A percentile compares a stretch with the other conserved stretches of the same genome.
These are phyloP conservation scores for Pipistrellus pipistrellus DNA, from an alignment of 2,797 vertebrate genomes.

Conservation along the genomic window DNA sequence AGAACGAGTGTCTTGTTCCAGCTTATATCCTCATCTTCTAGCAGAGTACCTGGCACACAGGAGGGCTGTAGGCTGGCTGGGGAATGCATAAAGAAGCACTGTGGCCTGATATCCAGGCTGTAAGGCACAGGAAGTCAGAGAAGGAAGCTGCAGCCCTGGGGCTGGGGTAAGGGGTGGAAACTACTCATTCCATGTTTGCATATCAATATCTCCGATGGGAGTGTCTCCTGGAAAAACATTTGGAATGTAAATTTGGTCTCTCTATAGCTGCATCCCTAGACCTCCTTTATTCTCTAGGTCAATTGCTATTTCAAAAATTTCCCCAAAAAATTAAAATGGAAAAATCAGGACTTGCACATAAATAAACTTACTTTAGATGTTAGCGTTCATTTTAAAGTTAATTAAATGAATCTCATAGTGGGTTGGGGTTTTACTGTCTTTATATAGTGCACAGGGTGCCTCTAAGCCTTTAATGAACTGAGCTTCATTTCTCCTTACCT, in stretches of 20 bases:
- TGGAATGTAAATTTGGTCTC: not conserved
- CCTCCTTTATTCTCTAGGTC: not conserved
- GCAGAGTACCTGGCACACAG: not conserved
- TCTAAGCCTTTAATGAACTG: not conserved
- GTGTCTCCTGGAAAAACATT: not conserved
- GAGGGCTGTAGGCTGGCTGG: not conserved
- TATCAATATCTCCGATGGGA: not conserved
- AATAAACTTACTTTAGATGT: constrained; percentile 15
- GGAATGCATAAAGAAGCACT: not conserved
- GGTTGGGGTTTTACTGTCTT: constrained; percentile 19
- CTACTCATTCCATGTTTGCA: not conserved
- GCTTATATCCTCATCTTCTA: not conserved
- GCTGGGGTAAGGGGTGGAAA: rapidly evolving
- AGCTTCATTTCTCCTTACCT: not conserved
- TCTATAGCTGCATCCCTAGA: not conserved
- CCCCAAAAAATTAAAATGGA: not conserved
- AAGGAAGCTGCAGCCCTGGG: not conserved
- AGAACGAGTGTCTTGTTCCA: not conserved
- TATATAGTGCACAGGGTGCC: not conserved
- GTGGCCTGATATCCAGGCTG: not conserved
- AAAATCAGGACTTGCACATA: constrained; percentile 5
- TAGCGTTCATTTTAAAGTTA: constrained; percentile 16
- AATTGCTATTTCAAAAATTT: constrained; percentile 30
- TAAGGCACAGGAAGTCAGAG: not conserved
- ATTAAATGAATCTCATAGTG: not conserved